A percentile compares a stretch with the other conserved stretches of the same genome.
Evolutionary conservation across 2,888 invertebrate species (phyloP).

Genomic region (Synanthedon tipuliformis): DNA sequence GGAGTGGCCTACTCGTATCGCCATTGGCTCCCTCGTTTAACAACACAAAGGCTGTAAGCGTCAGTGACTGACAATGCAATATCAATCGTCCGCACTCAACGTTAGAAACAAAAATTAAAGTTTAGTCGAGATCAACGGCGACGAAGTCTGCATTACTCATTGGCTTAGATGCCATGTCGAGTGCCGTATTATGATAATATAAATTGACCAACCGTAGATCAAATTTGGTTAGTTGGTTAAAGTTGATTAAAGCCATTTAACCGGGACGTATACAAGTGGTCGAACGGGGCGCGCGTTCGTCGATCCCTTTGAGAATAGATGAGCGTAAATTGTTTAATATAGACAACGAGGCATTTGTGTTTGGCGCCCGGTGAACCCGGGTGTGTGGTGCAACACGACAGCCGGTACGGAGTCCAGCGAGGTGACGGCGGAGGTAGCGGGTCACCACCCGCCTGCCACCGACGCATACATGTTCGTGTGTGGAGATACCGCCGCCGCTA

Average conservation of each 20-base stretch:
- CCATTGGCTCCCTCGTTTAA: conserved; percentile 31
- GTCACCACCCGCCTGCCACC: conserved; percentile 57
- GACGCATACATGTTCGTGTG: conserved; percentile 65
- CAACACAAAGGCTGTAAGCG: conserved; percentile 33
- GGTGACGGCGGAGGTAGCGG: conserved; percentile 60
- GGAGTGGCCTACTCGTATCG: conserved; percentile 29
- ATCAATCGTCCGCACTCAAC: conserved; percentile 26
- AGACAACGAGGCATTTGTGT: conserved; percentile 26
- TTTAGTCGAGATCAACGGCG: conserved; percentile 15
- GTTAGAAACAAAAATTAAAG: conserved; percentile 38
- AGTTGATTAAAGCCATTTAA: conserved; percentile 72
- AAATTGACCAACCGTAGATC: conserved; percentile 70
- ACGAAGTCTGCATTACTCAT: conserved; percentile 36
- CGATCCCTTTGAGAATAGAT: conserved; percentile 59
- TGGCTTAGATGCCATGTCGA: conserved; percentile 35
- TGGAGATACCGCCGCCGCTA: conserved; percentile 38
- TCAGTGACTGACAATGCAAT: conserved; percentile 28
- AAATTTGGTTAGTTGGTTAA: conserved; percentile 71
- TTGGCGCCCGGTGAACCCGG: conserved; percentile 22
- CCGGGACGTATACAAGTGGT: conserved; percentile 61
- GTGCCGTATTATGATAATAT: conserved; percentile 65
- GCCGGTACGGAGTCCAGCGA: conserved; percentile 61
- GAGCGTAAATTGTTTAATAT: conserved; percentile 66
- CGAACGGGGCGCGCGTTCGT: conserved; percentile 62
- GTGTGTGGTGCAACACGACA: conserved; percentile 11